Evolutionary conservation across 2,797 vertebrate species (phyloP), one percentile per base, ranked within the genome.

Genomic region (Percopsis omiscomaycus): DNA sequence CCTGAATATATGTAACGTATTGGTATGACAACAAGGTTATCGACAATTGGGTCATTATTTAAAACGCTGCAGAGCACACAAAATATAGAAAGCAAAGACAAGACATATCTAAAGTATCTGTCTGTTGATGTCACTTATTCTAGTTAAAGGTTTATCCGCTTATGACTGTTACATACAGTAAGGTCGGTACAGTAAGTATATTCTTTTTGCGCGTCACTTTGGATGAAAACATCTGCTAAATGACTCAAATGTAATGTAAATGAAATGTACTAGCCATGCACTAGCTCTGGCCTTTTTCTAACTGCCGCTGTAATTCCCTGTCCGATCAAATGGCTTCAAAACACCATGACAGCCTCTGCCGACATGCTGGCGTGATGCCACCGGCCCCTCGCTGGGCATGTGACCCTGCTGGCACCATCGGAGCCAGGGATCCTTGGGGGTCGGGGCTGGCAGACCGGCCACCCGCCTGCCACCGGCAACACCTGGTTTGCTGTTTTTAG

Each of bases 401-500:
- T 89, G 88, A 91, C 89, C 89, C 83, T 68, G 66, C 85, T 85
- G 84, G 86, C 86, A 89, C 76, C 70, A 42, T 73, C 68, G 16
- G 80, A 85, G 88, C 86, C 88, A 88, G 85, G 73, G 88, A 22
- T 22, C 22, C 22, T 22, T 22, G 22, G 53, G 28, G 27, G 53
- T 22, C 13, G 53, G 27, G 14, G 9, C 8, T 16, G 30, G 10
- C 37, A 16, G 16, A 22, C 78, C 81, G 81, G 45, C 61, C 57
- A 22, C 78, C 81, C 79, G 45, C 61, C 59, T 71, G 73, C 80
- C 68, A 50, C 67, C 74, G 66, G 83, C 78, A 77, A 81, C 87
- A 87, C 86, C 83, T 87, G 84, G 86, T 80, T 88, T 77, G 75
- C 82, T 84, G 79, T 88, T 87, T 91, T 89, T 86, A 89, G 86